Evolutionary conservation across 2,113 vertebrate genomes (phyloP).

Genomic region (Sphaerodactylus townsendi): DNA sequence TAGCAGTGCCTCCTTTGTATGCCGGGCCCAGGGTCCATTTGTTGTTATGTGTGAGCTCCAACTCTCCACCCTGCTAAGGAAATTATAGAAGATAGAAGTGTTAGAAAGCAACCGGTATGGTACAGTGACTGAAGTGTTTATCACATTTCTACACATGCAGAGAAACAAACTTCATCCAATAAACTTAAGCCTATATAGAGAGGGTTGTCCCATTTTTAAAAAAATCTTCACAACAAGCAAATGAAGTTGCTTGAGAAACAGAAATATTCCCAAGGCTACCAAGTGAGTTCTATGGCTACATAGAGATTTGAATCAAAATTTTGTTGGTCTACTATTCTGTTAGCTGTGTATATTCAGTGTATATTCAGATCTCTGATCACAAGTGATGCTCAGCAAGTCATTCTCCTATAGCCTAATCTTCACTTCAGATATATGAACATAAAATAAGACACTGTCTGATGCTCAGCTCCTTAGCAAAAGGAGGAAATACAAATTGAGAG

Average conservation of each 20-base stretch:
- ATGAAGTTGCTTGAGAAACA: slow-evolving; percentile 1
- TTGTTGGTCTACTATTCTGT: not conserved
- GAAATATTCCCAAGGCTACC: not conserved
- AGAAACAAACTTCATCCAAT: not conserved
- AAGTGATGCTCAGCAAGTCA: not conserved
- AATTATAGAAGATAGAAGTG: not conserved
- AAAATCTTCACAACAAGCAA: not conserved
- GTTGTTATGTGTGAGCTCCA: not conserved
- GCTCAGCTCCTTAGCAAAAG: not conserved
- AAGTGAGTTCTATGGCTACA: not conserved
- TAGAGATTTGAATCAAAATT: not conserved
- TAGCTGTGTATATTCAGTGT: not conserved
- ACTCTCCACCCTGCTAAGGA: slow-evolving; percentile 16
- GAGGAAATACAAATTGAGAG: not conserved
- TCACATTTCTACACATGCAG: no score
- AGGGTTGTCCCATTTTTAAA: not conserved
- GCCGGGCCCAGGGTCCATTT: slow-evolving; percentile 11
- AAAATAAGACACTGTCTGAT: not conserved
- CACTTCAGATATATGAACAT: not conserved
- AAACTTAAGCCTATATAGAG: not conserved
- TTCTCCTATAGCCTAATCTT: not conserved
- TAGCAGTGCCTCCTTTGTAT: not conserved
- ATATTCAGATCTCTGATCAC: not conserved
- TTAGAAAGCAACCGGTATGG: no score
- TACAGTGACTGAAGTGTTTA: no score